Percentiles rank a stretch among this genome's conserved stretches.
Evolutionary conservation across 1,140 invertebrate genomes (phyloP).

Genomic region (Brachionus calyciflorus): DNA sequence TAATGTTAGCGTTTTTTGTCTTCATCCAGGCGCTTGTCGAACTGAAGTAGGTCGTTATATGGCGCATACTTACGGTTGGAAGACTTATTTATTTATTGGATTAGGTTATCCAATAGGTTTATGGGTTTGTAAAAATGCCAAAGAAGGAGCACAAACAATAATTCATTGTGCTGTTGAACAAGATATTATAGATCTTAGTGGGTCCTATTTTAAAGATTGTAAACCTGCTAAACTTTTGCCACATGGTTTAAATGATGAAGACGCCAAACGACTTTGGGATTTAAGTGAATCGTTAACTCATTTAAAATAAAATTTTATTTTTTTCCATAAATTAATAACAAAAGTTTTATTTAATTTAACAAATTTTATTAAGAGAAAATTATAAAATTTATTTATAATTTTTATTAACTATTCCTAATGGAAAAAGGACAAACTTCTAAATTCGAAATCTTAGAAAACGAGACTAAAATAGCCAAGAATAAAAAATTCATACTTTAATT

Average conservation of each 20-base stretch:
- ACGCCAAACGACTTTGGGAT: constrained; percentile 15
- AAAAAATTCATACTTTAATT: no score
- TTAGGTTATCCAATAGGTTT: not conserved
- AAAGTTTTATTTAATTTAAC: no score
- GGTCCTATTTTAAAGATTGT: constrained; percentile 38
- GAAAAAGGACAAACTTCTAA: no score
- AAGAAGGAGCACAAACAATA: constrained; percentile 5
- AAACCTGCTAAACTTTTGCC: not conserved
- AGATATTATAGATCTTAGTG: not conserved
- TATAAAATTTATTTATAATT: no score
- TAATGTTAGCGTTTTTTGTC: not conserved
- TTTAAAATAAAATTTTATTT: not conserved
- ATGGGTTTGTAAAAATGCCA: constrained; percentile 48
- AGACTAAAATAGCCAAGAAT: no score
- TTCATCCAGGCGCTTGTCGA: constrained; percentile 22
- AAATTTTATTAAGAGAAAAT: no score
- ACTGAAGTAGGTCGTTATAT: not conserved
- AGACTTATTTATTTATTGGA: not conserved
- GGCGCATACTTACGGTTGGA: not conserved
- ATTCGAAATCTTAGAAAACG: no score
- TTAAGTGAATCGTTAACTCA: not conserved
- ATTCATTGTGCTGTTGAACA: constrained; percentile 28
- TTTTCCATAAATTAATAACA: no score
- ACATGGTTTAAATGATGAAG: constrained; percentile 15
- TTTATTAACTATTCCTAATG: no score